Evolutionary conservation across 2,888 invertebrate genomes (phyloP).

Genomic region (Agriopis aurantiaria): DNA sequence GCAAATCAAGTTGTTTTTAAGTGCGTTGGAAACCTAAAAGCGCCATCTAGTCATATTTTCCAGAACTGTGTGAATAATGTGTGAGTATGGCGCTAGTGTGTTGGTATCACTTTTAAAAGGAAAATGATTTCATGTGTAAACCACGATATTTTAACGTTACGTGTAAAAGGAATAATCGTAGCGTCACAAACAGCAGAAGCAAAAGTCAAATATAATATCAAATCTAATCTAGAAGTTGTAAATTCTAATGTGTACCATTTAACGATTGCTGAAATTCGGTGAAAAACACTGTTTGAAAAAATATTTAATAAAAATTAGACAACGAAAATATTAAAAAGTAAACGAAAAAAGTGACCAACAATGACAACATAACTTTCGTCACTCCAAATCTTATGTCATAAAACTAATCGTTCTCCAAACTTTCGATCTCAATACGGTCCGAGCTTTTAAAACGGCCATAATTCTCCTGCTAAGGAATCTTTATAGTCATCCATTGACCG

Average conservation of each 20-base stretch:
- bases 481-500: slow-evolving; percentile 67
- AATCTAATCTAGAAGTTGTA: too few species aligned
- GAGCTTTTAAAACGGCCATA: slow-evolving; percentile 63
- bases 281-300: too few species aligned
- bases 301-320: too few species aligned
- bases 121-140: too few species aligned
- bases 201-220: too few species aligned
- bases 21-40: slow-evolving; percentile 30
- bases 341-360: not conserved
- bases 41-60: slow-evolving; percentile 61
- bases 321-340: too few species aligned
- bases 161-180: too few species aligned
- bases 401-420: slow-evolving; percentile 40
- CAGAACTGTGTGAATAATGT: slow-evolving; percentile 1
- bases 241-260: too few species aligned
- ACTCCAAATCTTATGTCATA: slow-evolving; percentile 3
- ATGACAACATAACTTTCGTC: not conserved
- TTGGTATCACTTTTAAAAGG: not conserved
- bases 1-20: not conserved
- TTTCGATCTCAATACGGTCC: slow-evolving; percentile 46
- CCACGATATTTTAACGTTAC: too few species aligned
- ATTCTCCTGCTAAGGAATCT: slow-evolving; percentile 69
- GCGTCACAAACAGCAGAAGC: too few species aligned
- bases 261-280: too few species aligned
- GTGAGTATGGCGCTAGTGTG: not conserved